These are phyloP conservation scores for Apostichopus japonicus DNA, from an alignment of 35 echinoderm and acorn worm species.

Conservation along the genomic window DNA sequence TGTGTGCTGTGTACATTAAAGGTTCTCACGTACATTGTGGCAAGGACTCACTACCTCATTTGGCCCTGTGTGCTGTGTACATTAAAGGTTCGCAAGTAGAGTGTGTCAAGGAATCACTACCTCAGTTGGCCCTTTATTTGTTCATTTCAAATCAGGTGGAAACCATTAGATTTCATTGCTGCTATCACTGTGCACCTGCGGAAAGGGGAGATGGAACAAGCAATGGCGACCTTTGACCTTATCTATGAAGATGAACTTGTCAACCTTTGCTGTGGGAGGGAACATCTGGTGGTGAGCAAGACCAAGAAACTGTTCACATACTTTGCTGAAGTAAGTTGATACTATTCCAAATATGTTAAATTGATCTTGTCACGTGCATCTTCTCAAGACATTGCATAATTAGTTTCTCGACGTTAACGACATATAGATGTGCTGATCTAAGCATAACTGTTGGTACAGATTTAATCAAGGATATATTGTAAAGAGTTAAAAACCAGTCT, in stretches of 20 bases:
- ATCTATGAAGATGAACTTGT: slow-evolving; percentile 65
- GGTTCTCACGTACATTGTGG: too few species aligned
- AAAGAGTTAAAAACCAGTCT: too few species aligned
- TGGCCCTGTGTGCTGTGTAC: too few species aligned
- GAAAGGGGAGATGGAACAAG: slow-evolving; percentile 49
- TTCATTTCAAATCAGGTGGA: slow-evolving; percentile 18
- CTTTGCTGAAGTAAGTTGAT: neutral
- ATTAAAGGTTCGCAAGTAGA: neutral
- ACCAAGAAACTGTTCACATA: slow-evolving; percentile 8
- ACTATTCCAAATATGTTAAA: neutral
- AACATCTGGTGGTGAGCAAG: slow-evolving; percentile 1
- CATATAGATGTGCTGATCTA: too few species aligned
- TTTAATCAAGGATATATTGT: too few species aligned
- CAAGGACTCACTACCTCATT: too few species aligned
- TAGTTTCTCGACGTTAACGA: too few species aligned
- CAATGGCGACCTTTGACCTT: slow-evolving; percentile 42
- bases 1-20: too few species aligned
- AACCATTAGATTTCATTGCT: slow-evolving; percentile 24
- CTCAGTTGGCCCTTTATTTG: neutral
- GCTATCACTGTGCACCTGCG: slow-evolving; percentile 18
- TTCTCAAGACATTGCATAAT: too few species aligned
- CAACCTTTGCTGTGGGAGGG: slow-evolving; percentile 12
- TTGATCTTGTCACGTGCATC: too few species aligned
- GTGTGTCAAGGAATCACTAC: neutral
- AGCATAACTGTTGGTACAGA: too few species aligned